Evolutionary conservation across 2,888 invertebrate species (phyloP).

Genomic region (Agrochola circellaris): DNA sequence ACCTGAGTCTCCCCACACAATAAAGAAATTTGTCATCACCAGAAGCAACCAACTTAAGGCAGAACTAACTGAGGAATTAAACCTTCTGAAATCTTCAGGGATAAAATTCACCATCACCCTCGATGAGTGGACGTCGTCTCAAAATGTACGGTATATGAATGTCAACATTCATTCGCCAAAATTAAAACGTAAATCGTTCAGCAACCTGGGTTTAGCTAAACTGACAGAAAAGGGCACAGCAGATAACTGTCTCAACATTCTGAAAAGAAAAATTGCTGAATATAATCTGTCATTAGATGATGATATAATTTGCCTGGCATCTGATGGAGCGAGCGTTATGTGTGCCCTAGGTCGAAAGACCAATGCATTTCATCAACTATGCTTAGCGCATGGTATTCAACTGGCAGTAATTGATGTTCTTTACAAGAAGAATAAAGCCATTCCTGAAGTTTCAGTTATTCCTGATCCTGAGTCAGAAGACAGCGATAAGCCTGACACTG

Average conservation of each 20-base stretch:
- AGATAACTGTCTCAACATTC: slow-evolving; percentile 2
- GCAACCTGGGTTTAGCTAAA: slow-evolving; percentile 23
- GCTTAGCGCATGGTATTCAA: slow-evolving; percentile 32
- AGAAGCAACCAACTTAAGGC: slow-evolving; percentile 26
- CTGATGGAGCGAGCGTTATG: slow-evolving; percentile 26
- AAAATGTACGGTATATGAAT: slow-evolving; percentile 13
- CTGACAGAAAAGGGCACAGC: slow-evolving; percentile 8
- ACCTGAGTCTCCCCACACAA: neutral
- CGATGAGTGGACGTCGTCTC: slow-evolving; percentile 21
- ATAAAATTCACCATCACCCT: slow-evolving; percentile 21
- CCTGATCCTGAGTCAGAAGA: slow-evolving; percentile 12
- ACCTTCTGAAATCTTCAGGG: slow-evolving; percentile 21
- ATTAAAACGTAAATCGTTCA: slow-evolving; percentile 11
- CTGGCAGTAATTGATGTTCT: slow-evolving; percentile 14
- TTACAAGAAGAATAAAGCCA: slow-evolving; percentile 9
- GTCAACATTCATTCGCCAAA: slow-evolving; percentile 21
- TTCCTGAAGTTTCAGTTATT: slow-evolving; percentile 12
- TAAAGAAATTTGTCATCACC: slow-evolving; percentile 23
- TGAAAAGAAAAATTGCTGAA: neutral
- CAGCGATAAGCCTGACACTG: slow-evolving; percentile 9
- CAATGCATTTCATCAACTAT: slow-evolving; percentile 25
- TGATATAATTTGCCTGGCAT: slow-evolving; percentile 1
- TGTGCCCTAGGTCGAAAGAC: slow-evolving; percentile 24
- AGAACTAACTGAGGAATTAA: slow-evolving; percentile 25
- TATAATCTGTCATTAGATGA: slow-evolving; percentile 5